Conservation (phyloP, 2,888 invertebrate species). For the Hydraecia micacea region DNA sequence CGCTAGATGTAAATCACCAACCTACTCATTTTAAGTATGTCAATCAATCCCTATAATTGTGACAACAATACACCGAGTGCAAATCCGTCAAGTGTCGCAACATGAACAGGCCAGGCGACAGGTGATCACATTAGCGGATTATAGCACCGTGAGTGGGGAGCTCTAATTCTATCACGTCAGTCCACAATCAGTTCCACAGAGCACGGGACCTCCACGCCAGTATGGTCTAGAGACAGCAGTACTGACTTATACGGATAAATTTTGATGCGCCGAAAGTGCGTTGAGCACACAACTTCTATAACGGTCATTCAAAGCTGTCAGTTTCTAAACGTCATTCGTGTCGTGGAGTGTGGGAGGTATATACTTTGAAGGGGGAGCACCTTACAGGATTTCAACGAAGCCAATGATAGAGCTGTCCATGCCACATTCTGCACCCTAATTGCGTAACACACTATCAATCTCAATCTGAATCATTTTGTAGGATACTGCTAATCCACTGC, state of each 20-base stretch:
- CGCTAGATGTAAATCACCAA: not conserved
- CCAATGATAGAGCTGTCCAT: too few species aligned
- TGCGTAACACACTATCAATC: not conserved
- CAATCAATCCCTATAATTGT: conserved; percentile 17
- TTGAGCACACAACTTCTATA: too few species aligned
- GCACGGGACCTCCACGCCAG: not conserved
- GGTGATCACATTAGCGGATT: conserved; percentile 50
- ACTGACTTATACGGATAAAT: not conserved
- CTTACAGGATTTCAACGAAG: not conserved
- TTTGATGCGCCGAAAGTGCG: not conserved
- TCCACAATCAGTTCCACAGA: conserved; percentile 5
- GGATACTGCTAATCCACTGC: not conserved
- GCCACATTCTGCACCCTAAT: not conserved
- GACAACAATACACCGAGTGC: conserved; percentile 26
- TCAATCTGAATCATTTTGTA: not conserved
- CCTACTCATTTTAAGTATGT: not conserved
- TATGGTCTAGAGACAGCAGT: not conserved
- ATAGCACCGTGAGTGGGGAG: conserved; percentile 36
- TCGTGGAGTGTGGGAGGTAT: not conserved
- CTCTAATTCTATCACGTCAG: conserved; percentile 54
- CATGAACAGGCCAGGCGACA: conserved; percentile 29
- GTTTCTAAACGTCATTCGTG: too few species aligned
- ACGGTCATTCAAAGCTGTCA: not conserved
- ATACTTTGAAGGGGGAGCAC: not conserved
- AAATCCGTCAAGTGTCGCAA: conserved; percentile 32